A percentile compares a stretch with the other conserved stretches of the same genome.
phyloP scores from a whole-genome alignment of 2,113 vertebrate species.

The Clinocottus analis region DNA sequence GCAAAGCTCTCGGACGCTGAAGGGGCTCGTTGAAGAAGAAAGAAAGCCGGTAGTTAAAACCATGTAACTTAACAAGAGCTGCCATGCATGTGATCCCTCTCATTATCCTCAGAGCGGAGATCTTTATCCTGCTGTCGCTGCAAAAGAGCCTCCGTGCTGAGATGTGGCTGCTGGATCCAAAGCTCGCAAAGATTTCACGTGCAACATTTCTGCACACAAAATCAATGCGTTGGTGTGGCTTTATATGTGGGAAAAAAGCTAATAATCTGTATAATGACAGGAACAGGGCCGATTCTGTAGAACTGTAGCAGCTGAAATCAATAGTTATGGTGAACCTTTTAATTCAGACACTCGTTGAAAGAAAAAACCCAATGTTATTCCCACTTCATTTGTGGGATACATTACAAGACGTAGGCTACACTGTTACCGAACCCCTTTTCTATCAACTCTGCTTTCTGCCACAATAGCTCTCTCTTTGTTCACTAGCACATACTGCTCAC shows the following conservation, averaged over 20 bases:
- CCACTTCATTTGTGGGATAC: background rate
- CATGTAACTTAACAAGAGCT: constrained; percentile 65
- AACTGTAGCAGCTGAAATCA: background rate
- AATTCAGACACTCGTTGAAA: background rate
- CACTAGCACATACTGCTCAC: constrained; percentile 17
- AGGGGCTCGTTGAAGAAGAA: constrained; percentile 59
- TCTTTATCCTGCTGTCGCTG: constrained; percentile 66
- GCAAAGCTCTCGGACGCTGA: constrained; percentile 30
- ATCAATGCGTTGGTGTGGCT: constrained; percentile 10
- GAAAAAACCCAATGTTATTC: background rate
- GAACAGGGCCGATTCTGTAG: background rate
- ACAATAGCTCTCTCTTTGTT: constrained; percentile 24
- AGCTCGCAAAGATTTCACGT: constrained; percentile 48
- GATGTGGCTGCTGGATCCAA: constrained; percentile 51
- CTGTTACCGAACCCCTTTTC: background rate
- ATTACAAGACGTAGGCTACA: background rate
- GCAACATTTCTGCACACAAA: constrained; percentile 27
- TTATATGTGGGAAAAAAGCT: constrained; percentile 14
- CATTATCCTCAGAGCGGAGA: constrained; percentile 69
- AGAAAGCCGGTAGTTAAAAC: constrained; percentile 55
- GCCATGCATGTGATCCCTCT: constrained; percentile 72
- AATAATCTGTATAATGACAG: background rate
- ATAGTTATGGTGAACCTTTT: background rate
- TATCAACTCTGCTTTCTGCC: constrained; percentile 20
- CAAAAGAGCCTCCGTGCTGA: constrained; percentile 52